Percentiles rank a stretch among this genome's conserved stretches.
Evolutionary conservation across 2,113 vertebrate genomes (phyloP).

Genomic region (Catagonus wagneri): DNA sequence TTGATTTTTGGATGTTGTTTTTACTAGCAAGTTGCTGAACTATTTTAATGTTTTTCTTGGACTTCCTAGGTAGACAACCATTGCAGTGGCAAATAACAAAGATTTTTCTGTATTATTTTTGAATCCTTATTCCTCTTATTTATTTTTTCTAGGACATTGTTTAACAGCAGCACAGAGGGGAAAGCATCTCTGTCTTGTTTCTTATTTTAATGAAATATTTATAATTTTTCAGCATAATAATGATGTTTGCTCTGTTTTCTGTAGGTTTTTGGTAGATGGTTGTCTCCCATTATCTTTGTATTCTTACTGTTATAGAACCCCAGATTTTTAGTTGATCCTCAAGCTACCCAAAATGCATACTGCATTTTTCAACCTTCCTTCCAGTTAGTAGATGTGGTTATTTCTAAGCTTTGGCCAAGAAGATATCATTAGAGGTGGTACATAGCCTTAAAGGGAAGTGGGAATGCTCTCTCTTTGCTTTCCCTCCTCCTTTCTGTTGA

Average conservation of each 20-base stretch:
- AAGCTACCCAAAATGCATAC: background rate
- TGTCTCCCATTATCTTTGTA: background rate
- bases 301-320: background rate
- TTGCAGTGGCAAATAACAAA: conserved; percentile 8
- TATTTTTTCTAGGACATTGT: background rate
- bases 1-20: background rate
- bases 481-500: background rate
- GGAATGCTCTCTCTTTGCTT: background rate
- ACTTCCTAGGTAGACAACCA: background rate
- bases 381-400: background rate
- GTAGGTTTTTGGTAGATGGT: background rate
- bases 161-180: background rate
- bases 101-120: conserved; percentile 25
- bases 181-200: background rate
- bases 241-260: background rate
- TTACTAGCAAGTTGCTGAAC: conserved; percentile 12
- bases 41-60: conserved; percentile 45
- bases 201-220: background rate
- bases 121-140: background rate
- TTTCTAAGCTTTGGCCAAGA: background rate
- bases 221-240: background rate
- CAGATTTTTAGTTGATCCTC: background rate
- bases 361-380: background rate
- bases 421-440: background rate
- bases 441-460: background rate